These are phyloP conservation scores for Trichosurus vulpecula DNA, from an alignment of 2,797 vertebrate genomes.

Conservation along the genomic window DNA sequence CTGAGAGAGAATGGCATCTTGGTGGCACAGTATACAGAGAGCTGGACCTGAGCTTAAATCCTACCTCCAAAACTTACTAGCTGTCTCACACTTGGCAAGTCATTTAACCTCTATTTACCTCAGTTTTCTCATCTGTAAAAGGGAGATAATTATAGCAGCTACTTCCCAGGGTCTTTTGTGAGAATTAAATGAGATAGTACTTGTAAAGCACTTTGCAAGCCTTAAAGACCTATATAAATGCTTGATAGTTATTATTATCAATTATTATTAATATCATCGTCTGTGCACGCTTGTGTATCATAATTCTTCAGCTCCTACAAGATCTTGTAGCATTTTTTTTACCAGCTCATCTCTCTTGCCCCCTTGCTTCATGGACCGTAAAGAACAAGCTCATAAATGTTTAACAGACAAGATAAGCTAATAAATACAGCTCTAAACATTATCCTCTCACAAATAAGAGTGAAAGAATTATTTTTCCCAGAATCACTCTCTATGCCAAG, in stretches of 20 bases:
- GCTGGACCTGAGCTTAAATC: background rate
- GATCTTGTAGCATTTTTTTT: conserved; percentile 73
- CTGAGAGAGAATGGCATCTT: conserved; percentile 40
- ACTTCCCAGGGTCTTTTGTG: background rate
- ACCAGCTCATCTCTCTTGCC: conserved; percentile 70
- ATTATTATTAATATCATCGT: no score
- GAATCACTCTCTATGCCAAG: conserved; percentile 59
- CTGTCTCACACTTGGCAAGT: background rate
- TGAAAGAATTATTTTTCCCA: conserved; percentile 57
- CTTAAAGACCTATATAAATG: background rate
- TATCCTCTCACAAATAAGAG: conserved; percentile 73
- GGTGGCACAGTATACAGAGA: background rate
- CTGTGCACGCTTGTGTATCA: conserved; percentile 57
- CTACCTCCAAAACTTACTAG: no score
- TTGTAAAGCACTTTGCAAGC: background rate
- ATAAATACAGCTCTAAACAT: conserved; percentile 82
- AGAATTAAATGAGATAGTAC: background rate
- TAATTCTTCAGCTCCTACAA: conserved; percentile 55
- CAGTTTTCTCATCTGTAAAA: background rate
- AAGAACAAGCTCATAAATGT: conserved; percentile 79
- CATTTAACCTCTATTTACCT: background rate
- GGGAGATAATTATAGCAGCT: background rate
- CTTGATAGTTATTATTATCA: background rate
- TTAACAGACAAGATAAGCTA: conserved; percentile 81
- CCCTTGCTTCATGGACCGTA: conserved; percentile 71